Conservation (phyloP, 2,888 invertebrate genomes). For the Sinopyrophorus schimmeli region DNA sequence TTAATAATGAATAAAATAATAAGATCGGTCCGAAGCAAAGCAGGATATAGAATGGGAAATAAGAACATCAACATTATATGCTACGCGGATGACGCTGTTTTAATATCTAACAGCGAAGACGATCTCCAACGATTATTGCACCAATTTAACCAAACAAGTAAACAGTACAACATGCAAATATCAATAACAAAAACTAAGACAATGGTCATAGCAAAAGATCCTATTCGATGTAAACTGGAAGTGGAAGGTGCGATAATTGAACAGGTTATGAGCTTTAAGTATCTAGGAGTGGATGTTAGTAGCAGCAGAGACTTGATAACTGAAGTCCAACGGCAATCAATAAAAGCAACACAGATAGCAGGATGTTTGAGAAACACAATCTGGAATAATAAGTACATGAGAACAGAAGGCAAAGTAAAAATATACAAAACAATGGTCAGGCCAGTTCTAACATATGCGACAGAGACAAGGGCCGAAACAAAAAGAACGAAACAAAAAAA, state of each 20-base stretch:
- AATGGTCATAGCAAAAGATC: background rate
- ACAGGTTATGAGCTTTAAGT: background rate
- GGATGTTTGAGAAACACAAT: background rate
- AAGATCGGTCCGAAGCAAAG: background rate
- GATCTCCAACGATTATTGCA: background rate
- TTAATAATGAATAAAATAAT: conserved; percentile 6
- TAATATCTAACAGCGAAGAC: background rate
- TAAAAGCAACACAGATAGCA: background rate
- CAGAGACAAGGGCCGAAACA: background rate
- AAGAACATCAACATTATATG: background rate
- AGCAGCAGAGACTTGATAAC: conserved; percentile 1
- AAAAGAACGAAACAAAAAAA: conserved; percentile 2
- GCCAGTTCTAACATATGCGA: background rate
- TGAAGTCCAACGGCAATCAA: background rate
- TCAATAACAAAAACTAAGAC: background rate
- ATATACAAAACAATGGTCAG: conserved; percentile 1
- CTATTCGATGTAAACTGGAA: conserved; percentile 1
- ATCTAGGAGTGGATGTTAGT: background rate
- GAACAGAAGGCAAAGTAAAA: background rate
- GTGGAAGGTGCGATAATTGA: background rate
- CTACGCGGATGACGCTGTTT: background rate
- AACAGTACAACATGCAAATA: background rate
- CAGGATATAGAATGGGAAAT: conserved; percentile 1
- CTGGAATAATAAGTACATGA: conserved; percentile 1
- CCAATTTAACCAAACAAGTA: background rate